Conservation (phyloP, 2,797 vertebrate species). For the Thaleichthys pacificus region DNA sequence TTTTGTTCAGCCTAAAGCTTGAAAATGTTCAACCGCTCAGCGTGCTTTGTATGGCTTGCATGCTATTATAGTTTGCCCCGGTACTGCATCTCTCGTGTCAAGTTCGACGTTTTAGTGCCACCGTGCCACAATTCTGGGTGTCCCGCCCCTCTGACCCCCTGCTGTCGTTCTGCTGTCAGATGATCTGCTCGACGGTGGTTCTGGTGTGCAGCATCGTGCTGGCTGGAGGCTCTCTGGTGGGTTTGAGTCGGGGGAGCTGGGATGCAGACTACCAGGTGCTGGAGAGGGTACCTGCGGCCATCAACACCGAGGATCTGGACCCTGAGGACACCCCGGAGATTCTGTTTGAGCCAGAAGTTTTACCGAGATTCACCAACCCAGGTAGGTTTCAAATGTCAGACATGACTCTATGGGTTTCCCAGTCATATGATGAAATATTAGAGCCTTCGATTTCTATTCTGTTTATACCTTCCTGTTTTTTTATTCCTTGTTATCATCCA, state of each 20-base stretch:
- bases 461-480: not conserved
- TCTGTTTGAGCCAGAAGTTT: constrained; percentile 42
- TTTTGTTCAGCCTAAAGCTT: not conserved
- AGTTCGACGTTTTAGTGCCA: too few species aligned
- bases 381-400: constrained; percentile 57
- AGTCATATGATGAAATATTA: too few species aligned
- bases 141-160: too few species aligned
- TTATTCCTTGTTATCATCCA: not conserved
- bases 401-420: too few species aligned
- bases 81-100: too few species aligned
- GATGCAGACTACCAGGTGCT: constrained; percentile 74
- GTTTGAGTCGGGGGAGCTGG: constrained; percentile 84
- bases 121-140: too few species aligned
- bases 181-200: constrained; percentile 85
- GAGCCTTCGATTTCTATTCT: too few species aligned
- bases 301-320: constrained; percentile 51
- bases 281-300: constrained; percentile 61
- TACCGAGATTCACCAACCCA: constrained; percentile 58
- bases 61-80: too few species aligned
- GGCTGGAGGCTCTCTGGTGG: constrained; percentile 83
- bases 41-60: too few species aligned
- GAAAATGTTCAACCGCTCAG: too few species aligned
- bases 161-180: constrained; percentile 61
- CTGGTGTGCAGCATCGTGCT: constrained; percentile 81
- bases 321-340: constrained; percentile 61